These are phyloP conservation scores for Coelogynopora nodosa DNA, from an alignment of 2,888 invertebrate species.

Conservation along the genomic window DNA sequence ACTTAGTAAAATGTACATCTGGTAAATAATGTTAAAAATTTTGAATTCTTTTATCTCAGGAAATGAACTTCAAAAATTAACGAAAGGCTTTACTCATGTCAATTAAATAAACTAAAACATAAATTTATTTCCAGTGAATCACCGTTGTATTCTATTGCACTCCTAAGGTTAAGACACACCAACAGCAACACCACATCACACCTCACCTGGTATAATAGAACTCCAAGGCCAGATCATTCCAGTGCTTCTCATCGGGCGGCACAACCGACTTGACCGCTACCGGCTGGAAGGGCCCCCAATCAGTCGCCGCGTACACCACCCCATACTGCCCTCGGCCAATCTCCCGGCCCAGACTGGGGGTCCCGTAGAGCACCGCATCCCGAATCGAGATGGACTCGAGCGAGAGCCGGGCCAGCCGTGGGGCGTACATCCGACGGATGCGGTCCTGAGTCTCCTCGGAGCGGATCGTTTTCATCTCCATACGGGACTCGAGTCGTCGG, in stretches of 20 bases:
- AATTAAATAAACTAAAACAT: no score
- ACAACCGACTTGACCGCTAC: conserved; percentile 82
- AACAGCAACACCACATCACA: neutral
- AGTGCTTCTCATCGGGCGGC: conserved; percentile 81
- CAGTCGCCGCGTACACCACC: conserved; percentile 71
- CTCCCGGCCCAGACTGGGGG: conserved; percentile 65
- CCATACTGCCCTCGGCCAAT: conserved; percentile 78
- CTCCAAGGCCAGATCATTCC: conserved; percentile 84
- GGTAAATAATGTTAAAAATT: no score
- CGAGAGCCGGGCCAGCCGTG: conserved; percentile 74
- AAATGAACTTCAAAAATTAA: no score
- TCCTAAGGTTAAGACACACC: no score
- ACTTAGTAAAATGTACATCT: no score
- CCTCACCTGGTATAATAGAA: conserved; percentile 77
- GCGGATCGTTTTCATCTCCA: conserved; percentile 72
- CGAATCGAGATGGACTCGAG: conserved; percentile 78
- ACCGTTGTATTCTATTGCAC: no score
- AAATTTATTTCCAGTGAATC: no score
- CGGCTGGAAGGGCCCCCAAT: conserved; percentile 71
- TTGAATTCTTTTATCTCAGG: no score
- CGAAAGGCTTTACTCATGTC: no score
- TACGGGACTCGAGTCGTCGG: conserved; percentile 66
- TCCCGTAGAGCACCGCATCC: conserved; percentile 73
- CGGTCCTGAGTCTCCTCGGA: conserved; percentile 72
- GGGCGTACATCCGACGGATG: conserved; percentile 71